phyloP scores from a whole-genome alignment of 2,113 vertebrate genomes.

The Mesitornis unicolor region DNA sequence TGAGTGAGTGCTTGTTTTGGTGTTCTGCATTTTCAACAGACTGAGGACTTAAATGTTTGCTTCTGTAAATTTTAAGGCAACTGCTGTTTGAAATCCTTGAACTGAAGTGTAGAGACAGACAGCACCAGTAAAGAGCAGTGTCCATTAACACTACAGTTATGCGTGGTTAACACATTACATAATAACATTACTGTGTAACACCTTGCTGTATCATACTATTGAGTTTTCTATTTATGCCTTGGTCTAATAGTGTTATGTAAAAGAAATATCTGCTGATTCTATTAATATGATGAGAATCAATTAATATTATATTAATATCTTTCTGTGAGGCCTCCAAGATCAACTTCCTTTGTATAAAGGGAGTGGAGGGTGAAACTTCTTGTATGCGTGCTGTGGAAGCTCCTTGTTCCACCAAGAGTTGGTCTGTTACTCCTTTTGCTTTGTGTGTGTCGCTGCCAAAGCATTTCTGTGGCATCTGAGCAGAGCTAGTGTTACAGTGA shows the following conservation, averaged over 20 bases:
- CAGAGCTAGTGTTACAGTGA: fast-evolving
- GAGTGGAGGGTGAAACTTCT: not conserved
- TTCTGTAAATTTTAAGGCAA: not conserved
- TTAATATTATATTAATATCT: too few relatives aligned
- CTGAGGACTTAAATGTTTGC: not conserved
- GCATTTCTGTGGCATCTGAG: not conserved
- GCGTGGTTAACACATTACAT: too few relatives aligned
- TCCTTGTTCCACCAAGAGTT: not conserved
- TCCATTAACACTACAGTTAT: not conserved
- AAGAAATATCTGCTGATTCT: not conserved
- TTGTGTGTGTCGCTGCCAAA: not conserved
- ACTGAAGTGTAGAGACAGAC: not conserved
- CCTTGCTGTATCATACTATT: not conserved
- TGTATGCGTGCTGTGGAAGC: not conserved
- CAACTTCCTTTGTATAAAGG: not conserved
- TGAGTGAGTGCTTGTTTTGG: not conserved
- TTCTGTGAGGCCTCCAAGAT: not conserved
- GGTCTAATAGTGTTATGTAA: not conserved
- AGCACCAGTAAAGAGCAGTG: not conserved
- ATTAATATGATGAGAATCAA: too few relatives aligned
- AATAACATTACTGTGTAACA: too few relatives aligned
- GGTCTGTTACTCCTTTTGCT: not conserved
- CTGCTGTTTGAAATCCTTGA: not conserved
- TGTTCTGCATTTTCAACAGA: not conserved
- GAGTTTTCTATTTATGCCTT: not conserved